Evolutionary conservation across 2,888 invertebrate genomes (phyloP), one percentile per base, ranked within the genome.

Genomic region (Lydus trimaculatus): DNA sequence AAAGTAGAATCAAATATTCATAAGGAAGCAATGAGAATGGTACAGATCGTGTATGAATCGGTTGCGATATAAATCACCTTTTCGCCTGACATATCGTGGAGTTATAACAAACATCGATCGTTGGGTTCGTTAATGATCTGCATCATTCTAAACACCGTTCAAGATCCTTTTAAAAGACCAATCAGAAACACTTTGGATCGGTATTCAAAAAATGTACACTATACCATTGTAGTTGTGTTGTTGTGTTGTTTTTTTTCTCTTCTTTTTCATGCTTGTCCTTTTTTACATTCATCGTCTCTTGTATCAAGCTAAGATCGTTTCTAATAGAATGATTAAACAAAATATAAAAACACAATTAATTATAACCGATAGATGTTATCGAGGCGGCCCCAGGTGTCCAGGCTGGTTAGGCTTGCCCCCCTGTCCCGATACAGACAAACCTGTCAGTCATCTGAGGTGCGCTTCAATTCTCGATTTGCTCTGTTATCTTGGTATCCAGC

Each of bases 301-400:
- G 36, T 61, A 36, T 58, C 23, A 58, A 60, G 39, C 31, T 71
- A 73, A 77, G 79, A 78, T 83, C 82, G 79, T 79, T 82, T 83
- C 83, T 83, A 83, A 84, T 84, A 83, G 84, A 84, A 84, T 84
- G 84, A 84, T 84, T 84, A 84, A 84, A 84, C 84, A 84, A 83
- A 84, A 84, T 85, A 84, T 84, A 84, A 85, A 84, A 85, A 85
- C 83, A 85, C 85, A 85, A 84, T 85, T 85, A 85, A 84, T 85
- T 84, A 84, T 84, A 82, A 81, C 80, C 81, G 81, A 83, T 83
- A 80, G 83, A 84, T 84, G 80, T 80, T 84, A 84, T 84, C 84
- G 78, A 76, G 72, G 75, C 61, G 79, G 81, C 84, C 84, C 84
- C 84, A 84, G 84, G 84, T 84, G 84, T 84, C 82, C 80, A 76